Conservation (phyloP, 2,797 vertebrate genomes). For the Phalanger gymnotis region DNA sequence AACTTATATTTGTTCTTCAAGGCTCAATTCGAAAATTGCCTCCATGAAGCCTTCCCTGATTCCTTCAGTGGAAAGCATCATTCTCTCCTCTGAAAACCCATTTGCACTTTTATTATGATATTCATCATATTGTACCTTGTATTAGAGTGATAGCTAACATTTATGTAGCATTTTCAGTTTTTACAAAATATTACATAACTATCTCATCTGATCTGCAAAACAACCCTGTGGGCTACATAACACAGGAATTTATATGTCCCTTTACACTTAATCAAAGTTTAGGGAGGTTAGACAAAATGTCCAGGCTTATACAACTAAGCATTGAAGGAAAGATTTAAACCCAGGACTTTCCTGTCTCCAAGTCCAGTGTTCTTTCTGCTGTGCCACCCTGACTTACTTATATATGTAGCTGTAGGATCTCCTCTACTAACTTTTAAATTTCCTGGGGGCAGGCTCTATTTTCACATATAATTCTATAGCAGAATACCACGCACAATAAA, state of each 20-base stretch:
- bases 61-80: background rate
- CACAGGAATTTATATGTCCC: too few relatives aligned
- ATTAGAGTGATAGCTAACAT: background rate
- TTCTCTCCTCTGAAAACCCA: background rate
- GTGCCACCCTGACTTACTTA: too few relatives aligned
- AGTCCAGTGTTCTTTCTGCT: too few relatives aligned
- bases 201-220: background rate
- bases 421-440: background rate
- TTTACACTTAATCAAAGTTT: too few relatives aligned
- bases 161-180: background rate
- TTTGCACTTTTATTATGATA: background rate
- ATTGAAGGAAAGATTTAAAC: too few relatives aligned
- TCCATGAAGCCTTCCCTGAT: background rate
- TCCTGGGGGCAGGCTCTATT: rapidly evolving
- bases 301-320: too few relatives aligned
- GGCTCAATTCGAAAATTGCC: background rate
- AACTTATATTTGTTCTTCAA: background rate
- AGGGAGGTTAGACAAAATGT: too few relatives aligned
- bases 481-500: background rate
- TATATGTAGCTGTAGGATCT: too few relatives aligned
- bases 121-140: background rate
- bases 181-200: background rate
- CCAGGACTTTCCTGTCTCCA: too few relatives aligned
- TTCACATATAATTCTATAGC: background rate
- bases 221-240: background rate